Conservation (phyloP, 2,113 vertebrate genomes). For the Anthoscopus minutus region DNA sequence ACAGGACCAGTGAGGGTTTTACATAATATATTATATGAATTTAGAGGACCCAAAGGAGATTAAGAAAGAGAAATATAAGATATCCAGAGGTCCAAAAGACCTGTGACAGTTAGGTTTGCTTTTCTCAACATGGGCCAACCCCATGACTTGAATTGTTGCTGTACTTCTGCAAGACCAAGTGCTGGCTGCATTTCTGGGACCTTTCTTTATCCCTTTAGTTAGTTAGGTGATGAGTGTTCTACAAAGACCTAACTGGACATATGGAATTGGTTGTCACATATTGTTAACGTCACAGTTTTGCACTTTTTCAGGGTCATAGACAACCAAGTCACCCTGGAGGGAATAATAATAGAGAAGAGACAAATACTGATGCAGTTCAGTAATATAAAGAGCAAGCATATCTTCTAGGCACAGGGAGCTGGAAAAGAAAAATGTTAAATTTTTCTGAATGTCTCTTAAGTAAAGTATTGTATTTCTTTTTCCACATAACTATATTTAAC, state of each 20-base stretch:
- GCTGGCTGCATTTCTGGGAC: neutral
- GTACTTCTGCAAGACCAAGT: neutral
- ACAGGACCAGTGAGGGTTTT: constrained; percentile 67
- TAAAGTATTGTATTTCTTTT: neutral
- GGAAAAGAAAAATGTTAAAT: neutral
- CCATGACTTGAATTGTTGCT: neutral
- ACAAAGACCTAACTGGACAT: neutral
- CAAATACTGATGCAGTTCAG: neutral
- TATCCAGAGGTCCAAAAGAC: neutral
- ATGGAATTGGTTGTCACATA: neutral
- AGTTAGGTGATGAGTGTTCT: neutral
- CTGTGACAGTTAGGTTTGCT: neutral
- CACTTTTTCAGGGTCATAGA: neutral
- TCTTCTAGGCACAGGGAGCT: neutral
- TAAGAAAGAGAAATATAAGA: constrained; percentile 59
- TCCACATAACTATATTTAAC: neutral
- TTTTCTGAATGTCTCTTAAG: neutral
- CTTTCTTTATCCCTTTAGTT: neutral
- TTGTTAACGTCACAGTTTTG: neutral
- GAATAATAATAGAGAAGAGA: neutral
- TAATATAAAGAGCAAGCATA: neutral
- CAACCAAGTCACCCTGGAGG: neutral
- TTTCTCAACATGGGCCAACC: neutral
- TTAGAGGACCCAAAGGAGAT: constrained; percentile 68
- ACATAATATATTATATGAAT: constrained; percentile 66